phyloP scores from a whole-genome alignment of 92 coral and sea anemone genomes.

The Porites divaricata region DNA sequence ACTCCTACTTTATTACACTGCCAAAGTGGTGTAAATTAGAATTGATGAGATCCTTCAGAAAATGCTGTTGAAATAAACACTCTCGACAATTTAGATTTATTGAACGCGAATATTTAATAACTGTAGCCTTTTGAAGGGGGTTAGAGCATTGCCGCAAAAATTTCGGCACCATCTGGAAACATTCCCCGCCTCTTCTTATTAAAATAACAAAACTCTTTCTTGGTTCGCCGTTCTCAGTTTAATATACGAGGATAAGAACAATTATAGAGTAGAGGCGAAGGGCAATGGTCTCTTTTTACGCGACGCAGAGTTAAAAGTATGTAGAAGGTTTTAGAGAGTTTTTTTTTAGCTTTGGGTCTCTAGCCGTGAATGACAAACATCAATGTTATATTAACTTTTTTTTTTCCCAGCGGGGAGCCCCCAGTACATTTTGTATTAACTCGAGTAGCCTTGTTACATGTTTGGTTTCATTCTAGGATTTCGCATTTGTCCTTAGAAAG shows the following conservation, averaged over 20 bases:
- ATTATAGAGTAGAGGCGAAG: conserved; percentile 10
- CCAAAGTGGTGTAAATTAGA: conserved; percentile 52
- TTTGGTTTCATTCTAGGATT: conserved; percentile 18
- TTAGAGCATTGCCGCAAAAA: conserved; percentile 49
- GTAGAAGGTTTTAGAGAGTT: not conserved
- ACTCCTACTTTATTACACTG: conserved; percentile 44
- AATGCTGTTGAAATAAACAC: conserved; percentile 64
- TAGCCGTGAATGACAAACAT: conserved; percentile 20
- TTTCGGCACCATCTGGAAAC: conserved; percentile 69
- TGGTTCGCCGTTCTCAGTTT: conserved; percentile 32
- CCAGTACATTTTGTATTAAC: not conserved
- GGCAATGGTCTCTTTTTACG: conserved; percentile 6
- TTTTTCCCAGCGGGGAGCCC: conserved; percentile 21
- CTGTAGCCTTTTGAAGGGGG: conserved; percentile 56
- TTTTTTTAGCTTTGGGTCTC: not conserved
- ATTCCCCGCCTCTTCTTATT: conserved; percentile 65
- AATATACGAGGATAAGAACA: conserved; percentile 40
- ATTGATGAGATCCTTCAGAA: conserved; percentile 48
- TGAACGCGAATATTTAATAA: conserved; percentile 57
- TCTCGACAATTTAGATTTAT: conserved; percentile 59
- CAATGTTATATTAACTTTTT: conserved; percentile 40
- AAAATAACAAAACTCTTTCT: conserved; percentile 66
- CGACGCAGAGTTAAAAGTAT: not conserved
- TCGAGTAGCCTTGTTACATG: not conserved
- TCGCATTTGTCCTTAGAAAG: not conserved